A percentile compares a stretch with the other conserved stretches of the same genome.
These are phyloP conservation scores for Lytechinus variegatus DNA, from an alignment of 35 echinoderm and acorn worm species.

Conservation along the genomic window DNA sequence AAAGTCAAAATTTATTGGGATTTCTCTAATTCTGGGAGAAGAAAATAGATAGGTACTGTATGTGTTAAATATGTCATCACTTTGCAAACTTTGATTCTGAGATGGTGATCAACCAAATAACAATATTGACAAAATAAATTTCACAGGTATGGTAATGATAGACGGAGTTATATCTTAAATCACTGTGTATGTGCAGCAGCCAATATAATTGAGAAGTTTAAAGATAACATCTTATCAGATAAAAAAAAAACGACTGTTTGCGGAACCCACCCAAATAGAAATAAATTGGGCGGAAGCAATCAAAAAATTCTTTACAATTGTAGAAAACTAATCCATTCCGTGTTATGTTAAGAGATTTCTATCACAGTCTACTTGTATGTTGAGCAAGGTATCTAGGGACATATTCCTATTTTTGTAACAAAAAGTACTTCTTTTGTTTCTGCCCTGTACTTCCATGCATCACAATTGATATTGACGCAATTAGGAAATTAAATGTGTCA, in stretches of 20 bases:
- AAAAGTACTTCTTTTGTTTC: slow-evolving; percentile 20
- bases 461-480: slow-evolving; percentile 25
- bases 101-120: not conserved
- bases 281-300: slow-evolving; percentile 27
- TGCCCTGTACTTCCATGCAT: not conserved
- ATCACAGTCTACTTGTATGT: slow-evolving; percentile 10
- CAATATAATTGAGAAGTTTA: slow-evolving; percentile 11
- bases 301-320: slow-evolving; percentile 17
- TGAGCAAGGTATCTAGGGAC: not conserved
- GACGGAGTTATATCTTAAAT: not conserved
- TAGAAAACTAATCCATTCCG: slow-evolving; percentile 43
- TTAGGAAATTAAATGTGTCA: slow-evolving; percentile 50
- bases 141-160: not conserved
- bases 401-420: not conserved
- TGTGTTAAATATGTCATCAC: too few species aligned
- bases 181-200: not conserved
- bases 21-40: too few species aligned
- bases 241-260: not conserved
- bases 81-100: too few species aligned
- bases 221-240: slow-evolving; percentile 31
- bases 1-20: too few species aligned
- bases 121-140: not conserved
- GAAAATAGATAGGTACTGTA: too few species aligned
- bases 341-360: slow-evolving; percentile 35
- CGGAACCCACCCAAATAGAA: slow-evolving; percentile 35